Evolutionary conservation across 2,888 invertebrate species (phyloP).

Genomic region (Ornithoptera alexandrae): DNA sequence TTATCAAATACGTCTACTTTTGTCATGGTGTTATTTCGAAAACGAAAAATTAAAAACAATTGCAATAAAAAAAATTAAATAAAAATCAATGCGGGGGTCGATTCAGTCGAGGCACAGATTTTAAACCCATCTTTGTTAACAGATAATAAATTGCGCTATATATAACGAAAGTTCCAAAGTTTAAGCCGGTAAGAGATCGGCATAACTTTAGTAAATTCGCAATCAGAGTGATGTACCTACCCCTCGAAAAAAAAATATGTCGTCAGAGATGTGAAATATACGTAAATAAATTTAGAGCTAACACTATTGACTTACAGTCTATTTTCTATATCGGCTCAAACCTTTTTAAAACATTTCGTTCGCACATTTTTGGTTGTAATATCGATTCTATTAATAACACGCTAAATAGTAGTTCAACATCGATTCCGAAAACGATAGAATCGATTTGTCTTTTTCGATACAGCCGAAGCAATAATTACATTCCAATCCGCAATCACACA

Average conservation of each 20-base stretch:
- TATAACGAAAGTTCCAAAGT: neutral
- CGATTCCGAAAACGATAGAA: constrained; percentile 7
- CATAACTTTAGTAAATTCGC: no score
- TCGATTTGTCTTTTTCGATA: constrained; percentile 22
- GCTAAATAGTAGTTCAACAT: constrained; percentile 4
- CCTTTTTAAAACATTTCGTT: constrained; percentile 11
- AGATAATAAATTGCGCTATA: constrained; percentile 14
- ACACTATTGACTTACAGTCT: constrained; percentile 18
- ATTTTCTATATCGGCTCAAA: constrained; percentile 12
- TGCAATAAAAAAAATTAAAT: neutral
- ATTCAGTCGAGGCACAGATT: constrained; percentile 6
- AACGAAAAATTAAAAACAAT: neutral
- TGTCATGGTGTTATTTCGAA: neutral
- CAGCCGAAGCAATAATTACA: constrained; percentile 22
- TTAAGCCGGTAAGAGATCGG: no score
- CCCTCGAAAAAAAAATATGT: no score
- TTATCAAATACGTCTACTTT: no score
- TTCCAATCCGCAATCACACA: neutral
- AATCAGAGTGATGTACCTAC: no score
- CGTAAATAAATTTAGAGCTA: constrained; percentile 7
- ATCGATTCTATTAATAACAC: constrained; percentile 5
- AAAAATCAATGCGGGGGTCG: no score
- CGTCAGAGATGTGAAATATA: neutral
- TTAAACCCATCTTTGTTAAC: constrained; percentile 3
- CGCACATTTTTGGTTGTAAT: constrained; percentile 13